Evolutionary conservation across 2,113 vertebrate species (phyloP).

Genomic region (Litocranius walleri): DNA sequence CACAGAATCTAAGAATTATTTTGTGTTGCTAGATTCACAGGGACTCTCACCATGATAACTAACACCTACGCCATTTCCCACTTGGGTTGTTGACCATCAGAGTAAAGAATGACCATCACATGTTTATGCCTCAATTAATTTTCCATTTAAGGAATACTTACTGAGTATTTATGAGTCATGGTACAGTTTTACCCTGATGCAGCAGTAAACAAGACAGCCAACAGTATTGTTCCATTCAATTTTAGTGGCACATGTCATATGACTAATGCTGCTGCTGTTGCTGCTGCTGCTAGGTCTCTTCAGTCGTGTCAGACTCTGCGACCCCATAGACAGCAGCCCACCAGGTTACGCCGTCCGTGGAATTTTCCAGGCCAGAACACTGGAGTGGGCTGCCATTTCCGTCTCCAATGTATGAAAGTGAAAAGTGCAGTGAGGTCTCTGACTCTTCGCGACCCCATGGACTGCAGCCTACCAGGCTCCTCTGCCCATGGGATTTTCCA

Average conservation of each 20-base stretch:
- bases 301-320: accelerated
- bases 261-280: not conserved
- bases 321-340: too few species aligned
- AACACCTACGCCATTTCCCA: not conserved
- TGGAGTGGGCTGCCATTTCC: too few species aligned
- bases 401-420: too few species aligned
- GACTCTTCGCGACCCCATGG: accelerated
- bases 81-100: not conserved
- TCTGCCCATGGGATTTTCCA: too few species aligned
- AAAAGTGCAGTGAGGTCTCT: too few species aligned
- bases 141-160: not conserved
- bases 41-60: not conserved
- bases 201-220: not conserved
- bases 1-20: not conserved
- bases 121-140: not conserved
- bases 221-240: not conserved
- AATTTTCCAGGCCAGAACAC: too few species aligned
- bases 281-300: too few species aligned
- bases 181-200: not conserved
- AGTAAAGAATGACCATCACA: not conserved
- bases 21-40: not conserved
- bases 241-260: not conserved
- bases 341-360: accelerated
- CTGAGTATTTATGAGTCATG: not conserved
- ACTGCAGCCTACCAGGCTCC: too few species aligned